phyloP scores from a whole-genome alignment of 2,797 vertebrate genomes.

The Hemitrygon akajei region DNA sequence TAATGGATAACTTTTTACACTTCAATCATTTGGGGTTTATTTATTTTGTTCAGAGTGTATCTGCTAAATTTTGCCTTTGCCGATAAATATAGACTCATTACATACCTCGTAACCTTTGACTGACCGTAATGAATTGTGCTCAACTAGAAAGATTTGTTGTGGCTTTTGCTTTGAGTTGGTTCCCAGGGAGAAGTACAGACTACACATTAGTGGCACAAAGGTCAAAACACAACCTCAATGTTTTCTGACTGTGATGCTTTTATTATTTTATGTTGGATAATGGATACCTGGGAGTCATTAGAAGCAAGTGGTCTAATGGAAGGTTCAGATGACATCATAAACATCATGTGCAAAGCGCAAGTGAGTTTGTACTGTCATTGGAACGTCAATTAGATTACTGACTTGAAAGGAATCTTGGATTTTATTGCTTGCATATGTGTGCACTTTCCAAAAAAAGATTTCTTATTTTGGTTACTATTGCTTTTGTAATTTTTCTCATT shows the following conservation, averaged over 20 bases:
- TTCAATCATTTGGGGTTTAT: not conserved
- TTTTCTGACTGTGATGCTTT: conserved; percentile 16
- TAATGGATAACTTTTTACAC: not conserved
- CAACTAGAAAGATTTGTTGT: not conserved
- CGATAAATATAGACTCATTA: conserved; percentile 24
- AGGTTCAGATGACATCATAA: conserved; percentile 33
- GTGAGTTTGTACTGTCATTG: conserved; percentile 25
- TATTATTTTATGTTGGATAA: conserved; percentile 26
- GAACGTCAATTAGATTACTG: conserved; percentile 18
- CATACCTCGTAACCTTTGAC: not conserved
- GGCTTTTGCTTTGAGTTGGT: not conserved
- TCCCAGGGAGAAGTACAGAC: conserved; percentile 17
- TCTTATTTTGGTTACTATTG: conserved; percentile 13
- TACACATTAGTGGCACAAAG: conserved; percentile 2
- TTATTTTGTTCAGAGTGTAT: not conserved
- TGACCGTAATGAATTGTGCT: conserved; percentile 3
- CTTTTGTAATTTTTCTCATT: not conserved
- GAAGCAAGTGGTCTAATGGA: conserved; percentile 13
- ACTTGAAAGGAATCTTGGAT: conserved; percentile 12
- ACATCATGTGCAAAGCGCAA: conserved; percentile 11
- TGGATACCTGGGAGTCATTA: conserved; percentile 34
- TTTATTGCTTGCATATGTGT: conserved; percentile 32
- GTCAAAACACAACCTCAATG: not conserved
- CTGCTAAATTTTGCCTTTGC: not conserved
- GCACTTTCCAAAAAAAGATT: not conserved